Evolutionary conservation across 1,140 invertebrate genomes (phyloP), one percentile per base, ranked within the genome.

Genomic region (Macrotrachela quadricornifera): DNA sequence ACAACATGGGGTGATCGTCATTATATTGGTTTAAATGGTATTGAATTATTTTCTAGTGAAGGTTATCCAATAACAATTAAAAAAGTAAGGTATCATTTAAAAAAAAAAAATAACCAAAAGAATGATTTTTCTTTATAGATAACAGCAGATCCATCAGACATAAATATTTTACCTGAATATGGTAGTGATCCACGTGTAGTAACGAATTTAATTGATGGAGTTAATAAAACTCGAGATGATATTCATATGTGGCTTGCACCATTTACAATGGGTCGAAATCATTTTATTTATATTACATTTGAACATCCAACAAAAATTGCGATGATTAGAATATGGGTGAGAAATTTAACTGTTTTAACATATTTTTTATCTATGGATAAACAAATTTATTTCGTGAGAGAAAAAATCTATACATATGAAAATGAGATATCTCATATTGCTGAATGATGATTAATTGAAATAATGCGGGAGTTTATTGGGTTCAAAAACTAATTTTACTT

Each of bases 1-100:
- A 76, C 73, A 8, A 83, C 81, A 16, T 85, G 82, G 82, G 82
- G 82, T n/a, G 82, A 85, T 63, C 76, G 77, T 58, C 76, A 80
- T 68, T 80, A 80, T 60, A 76, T 84, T 47, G 82, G 82, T 12
- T 63, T 85, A 13, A 83, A 81, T 62, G 81, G 81, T 0, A 76
- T 85, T 42, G 81, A 85, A 67, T 68, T 84, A 51, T 84, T 83
- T 63, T 75, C 76, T 52, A 65, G 65, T 50, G 71, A 71, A 46
- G 82, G 81, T 10, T 69, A 76, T 57, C 66, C 72, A 10, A 72
- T 66, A 9, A 40, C 41, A 13, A 59, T 73, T 14, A 50, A 60
- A 46, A 67, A 69, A 61, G 71, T 73, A 60, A 54, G 46, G n/a
- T n/a, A n/a, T 40, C 30, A 16, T 51, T 12, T 10, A 14, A 44